phyloP scores from a whole-genome alignment of 2,888 invertebrate genomes.

The Aproaerema taeniolella region DNA sequence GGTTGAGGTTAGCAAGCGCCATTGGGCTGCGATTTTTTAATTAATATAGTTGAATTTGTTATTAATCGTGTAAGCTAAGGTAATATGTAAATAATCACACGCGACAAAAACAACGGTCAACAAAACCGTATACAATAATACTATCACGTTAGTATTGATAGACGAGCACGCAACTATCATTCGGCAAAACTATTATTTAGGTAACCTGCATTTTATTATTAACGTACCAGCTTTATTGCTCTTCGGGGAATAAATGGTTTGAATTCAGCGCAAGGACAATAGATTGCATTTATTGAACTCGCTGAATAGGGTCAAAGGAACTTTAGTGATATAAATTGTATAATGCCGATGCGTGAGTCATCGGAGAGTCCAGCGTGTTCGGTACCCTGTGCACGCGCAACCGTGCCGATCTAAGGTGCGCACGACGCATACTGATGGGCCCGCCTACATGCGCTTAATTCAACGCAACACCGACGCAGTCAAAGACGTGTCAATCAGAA shows the following conservation, averaged over 20 bases:
- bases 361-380: slow-evolving; percentile 57
- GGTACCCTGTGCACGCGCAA: slow-evolving; percentile 47
- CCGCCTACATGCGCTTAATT: slow-evolving; percentile 47
- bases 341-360: slow-evolving; percentile 63
- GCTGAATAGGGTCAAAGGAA: slow-evolving; percentile 67
- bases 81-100: no score
- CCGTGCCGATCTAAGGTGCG: slow-evolving; percentile 49
- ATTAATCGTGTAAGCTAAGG: no score
- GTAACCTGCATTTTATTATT: slow-evolving; percentile 18
- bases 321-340: slow-evolving; percentile 42
- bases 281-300: slow-evolving; percentile 54
- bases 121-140: no score
- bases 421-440: slow-evolving; percentile 54
- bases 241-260: slow-evolving; percentile 54
- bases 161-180: no score
- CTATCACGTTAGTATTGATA: no score
- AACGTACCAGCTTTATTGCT: slow-evolving; percentile 36
- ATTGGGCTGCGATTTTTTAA: no score
- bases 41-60: no score
- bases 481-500: slow-evolving; percentile 36
- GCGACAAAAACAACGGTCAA: no score
- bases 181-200: no score
- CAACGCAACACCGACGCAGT: slow-evolving; percentile 40
- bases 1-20: no score
- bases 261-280: slow-evolving; percentile 67